A percentile compares a stretch with the other conserved stretches of the same genome.
Evolutionary conservation across 2,113 vertebrate species (phyloP).

Genomic region (Ageneiosus marmoratus): DNA sequence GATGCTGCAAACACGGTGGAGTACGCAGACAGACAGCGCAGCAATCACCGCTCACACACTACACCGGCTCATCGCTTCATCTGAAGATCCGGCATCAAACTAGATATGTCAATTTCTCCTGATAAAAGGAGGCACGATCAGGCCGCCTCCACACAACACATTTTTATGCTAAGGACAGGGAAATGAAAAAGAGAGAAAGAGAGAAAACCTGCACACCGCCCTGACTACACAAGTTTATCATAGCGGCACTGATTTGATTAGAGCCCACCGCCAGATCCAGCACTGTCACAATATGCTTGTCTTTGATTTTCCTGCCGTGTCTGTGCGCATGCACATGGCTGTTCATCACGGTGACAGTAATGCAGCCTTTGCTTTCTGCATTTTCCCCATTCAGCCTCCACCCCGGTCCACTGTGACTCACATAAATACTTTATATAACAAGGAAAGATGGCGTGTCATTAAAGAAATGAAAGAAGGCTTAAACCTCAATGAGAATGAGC

Average conservation of each 20-base stretch:
- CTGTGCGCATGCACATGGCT: slow-evolving; percentile 65
- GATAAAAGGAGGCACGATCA: slow-evolving; percentile 18
- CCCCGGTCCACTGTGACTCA: background rate
- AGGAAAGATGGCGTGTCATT: slow-evolving; percentile 5
- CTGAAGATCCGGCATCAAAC: slow-evolving; percentile 18
- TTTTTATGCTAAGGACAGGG: slow-evolving; percentile 25
- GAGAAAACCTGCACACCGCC: slow-evolving; percentile 4
- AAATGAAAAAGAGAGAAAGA: slow-evolving; percentile 34
- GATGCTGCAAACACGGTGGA: background rate
- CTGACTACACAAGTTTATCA: slow-evolving; percentile 54
- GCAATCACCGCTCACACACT: slow-evolving; percentile 19
- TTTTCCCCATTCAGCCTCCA: slow-evolving; percentile 38
- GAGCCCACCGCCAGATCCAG: slow-evolving; percentile 62
- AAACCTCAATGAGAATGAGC: slow-evolving; percentile 5
- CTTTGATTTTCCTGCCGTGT: slow-evolving; percentile 65
- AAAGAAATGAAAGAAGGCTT: slow-evolving; percentile 24
- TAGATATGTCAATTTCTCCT: slow-evolving; percentile 20
- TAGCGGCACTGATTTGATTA: slow-evolving; percentile 64
- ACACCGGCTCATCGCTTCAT: slow-evolving; percentile 26
- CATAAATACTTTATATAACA: slow-evolving; percentile 11
- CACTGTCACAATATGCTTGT: slow-evolving; percentile 61
- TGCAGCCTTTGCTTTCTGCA: slow-evolving; percentile 41
- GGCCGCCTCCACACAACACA: slow-evolving; percentile 24
- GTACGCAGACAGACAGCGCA: slow-evolving; percentile 7
- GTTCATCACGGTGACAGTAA: slow-evolving; percentile 71